These are phyloP conservation scores for Hyperopisus bebe DNA, from an alignment of 2,113 vertebrate genomes.

Conservation along the genomic window DNA sequence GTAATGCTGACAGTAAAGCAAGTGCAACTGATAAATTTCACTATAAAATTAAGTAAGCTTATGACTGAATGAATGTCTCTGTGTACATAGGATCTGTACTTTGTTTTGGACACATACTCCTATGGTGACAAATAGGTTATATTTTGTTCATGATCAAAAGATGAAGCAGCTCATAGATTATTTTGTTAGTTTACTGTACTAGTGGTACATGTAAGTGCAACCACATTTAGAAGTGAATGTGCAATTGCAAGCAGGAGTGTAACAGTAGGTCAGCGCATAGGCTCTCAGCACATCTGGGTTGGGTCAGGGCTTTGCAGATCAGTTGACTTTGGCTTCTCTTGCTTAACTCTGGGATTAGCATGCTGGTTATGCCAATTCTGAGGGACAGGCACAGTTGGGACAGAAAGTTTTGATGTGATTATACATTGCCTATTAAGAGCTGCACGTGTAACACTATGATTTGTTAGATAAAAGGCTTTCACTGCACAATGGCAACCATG, in stretches of 20 bases:
- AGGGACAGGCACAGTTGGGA: conserved; percentile 27
- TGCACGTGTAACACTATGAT: neutral
- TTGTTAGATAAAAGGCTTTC: neutral
- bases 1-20: neutral
- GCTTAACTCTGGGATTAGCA: neutral
- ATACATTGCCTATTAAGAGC: neutral
- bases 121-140: neutral
- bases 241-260: conserved; percentile 5
- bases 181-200: neutral
- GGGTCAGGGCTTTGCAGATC: conserved; percentile 18
- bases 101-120: neutral
- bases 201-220: neutral
- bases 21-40: neutral
- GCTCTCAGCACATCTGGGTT: neutral
- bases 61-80: neutral
- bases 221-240: conserved; percentile 9
- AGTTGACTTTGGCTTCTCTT: neutral
- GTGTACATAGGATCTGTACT: neutral
- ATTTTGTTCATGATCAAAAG: neutral
- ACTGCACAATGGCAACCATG: neutral
- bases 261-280: neutral
- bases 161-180: neutral
- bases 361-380: neutral
- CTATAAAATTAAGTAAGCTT: neutral
- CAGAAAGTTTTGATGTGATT: neutral